Base-by-base conservation (phyloP, 2,888 invertebrate genomes). In the Vanessa cardui region DNA sequence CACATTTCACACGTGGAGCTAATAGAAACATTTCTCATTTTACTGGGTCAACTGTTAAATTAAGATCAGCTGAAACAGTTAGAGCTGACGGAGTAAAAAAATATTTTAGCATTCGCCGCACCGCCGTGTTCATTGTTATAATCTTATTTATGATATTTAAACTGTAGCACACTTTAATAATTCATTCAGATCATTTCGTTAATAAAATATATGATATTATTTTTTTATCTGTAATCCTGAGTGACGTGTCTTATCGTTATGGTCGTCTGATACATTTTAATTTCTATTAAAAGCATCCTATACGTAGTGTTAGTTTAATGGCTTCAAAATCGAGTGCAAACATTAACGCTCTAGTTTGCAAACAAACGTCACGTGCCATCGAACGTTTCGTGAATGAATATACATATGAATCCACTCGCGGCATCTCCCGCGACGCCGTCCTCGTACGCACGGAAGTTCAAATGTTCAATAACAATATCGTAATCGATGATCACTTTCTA, bases 401-500 rank as follows among this genome's bases (percentile, higher is more conserved):
- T 16, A n/a, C 0, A 18, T 44, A 8, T 7, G n/a, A n/a, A 59
- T 59, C 26, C 46, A 26, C 16, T 26, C 26, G 26, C 5, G 26
- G 26, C 15, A 26, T 52, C 52, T 1, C 15, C 15, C 6, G 21
- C 52, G 52, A 15, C 20, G 49, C n/a, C 46, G 62, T 33, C 26
- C 68, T 44, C 49, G 59, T 61, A 49, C 67, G 58, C 59, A 56
- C 72, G 72, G 71, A 67, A 72, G 68, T 21, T 49, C 21, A 31
- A 12, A 54, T 68, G 21, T 50, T 68, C 66, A 68, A 62, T 65
- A 59, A 68, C n/a, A n/a, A n/a, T n/a, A n/a, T n/a, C n/a, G n/a
- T 56, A 26, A 26, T 5, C 69, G 44, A 65, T 68, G 64, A 58
- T 71, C 71, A 68, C 76, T 77, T 76, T 76, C 77, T 75, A 77